A percentile compares a stretch with the other conserved stretches of the same genome.
These are phyloP conservation scores for Oxystoma pomonae DNA, from an alignment of 2,888 invertebrate species.

Conservation along the genomic window DNA sequence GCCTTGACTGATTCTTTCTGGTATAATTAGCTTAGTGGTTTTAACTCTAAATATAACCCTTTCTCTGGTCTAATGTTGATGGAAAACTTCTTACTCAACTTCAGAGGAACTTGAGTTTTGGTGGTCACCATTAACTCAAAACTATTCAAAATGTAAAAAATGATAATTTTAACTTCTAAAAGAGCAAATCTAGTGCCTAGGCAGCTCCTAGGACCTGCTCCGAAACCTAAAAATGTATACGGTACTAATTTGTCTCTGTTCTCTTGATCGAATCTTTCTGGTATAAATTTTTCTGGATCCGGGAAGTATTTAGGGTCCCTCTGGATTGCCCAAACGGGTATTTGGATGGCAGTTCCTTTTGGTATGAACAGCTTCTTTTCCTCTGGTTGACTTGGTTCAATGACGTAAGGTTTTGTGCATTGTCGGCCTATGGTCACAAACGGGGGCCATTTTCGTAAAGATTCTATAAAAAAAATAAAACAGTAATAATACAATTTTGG, in stretches of 20 bases:
- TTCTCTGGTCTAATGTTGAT: conserved; percentile 31
- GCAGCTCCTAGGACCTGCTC: conserved; percentile 53
- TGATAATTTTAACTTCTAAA: conserved; percentile 38
- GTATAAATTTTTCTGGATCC: conserved; percentile 50
- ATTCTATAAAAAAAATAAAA: conserved; percentile 45
- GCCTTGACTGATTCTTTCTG: no score
- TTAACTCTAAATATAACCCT: conserved; percentile 25
- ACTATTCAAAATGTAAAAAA: conserved; percentile 34
- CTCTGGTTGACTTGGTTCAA: conserved; percentile 26
- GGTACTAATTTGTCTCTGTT: conserved; percentile 47
- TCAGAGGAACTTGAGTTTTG: conserved; percentile 37
- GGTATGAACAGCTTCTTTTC: conserved; percentile 32
- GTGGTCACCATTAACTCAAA: conserved; percentile 35
- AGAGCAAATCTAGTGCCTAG: conserved; percentile 47
- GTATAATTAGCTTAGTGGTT: conserved; percentile 10
- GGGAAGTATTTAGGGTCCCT: conserved; percentile 46
- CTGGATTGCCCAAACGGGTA: conserved; percentile 45
- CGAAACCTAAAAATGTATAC: conserved; percentile 52
- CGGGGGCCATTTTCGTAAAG: conserved; percentile 52
- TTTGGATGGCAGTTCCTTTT: conserved; percentile 37
- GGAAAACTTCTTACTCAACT: conserved; percentile 26
- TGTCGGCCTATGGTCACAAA: conserved; percentile 49
- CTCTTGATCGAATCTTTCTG: conserved; percentile 40
- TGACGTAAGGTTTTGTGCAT: conserved; percentile 49
- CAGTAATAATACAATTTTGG: no score